Percentiles rank a stretch among this genome's conserved stretches.
phyloP scores from a whole-genome alignment of 2,888 invertebrate genomes.

The Cryptocephalus primarius region DNA sequence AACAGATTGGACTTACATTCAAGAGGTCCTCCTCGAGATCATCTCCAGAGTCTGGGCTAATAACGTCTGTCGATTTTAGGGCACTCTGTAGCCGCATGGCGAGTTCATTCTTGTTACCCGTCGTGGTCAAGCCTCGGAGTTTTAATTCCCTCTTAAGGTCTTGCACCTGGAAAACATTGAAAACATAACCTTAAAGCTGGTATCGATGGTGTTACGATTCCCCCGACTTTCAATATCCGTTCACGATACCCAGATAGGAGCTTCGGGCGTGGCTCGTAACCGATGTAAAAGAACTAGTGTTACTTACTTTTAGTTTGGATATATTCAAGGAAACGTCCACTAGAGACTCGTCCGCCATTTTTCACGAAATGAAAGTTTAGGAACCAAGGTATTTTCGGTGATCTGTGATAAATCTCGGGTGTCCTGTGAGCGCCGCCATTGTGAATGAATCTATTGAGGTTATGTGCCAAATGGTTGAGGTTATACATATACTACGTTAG shows the following conservation, averaged over 20 bases:
- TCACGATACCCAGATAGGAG: neutral
- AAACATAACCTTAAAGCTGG: constrained; percentile 15
- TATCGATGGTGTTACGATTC: too few relatives aligned
- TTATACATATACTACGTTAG: constrained; percentile 6
- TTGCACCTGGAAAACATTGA: constrained; percentile 52
- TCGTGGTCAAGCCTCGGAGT: constrained; percentile 57
- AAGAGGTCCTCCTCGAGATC: constrained; percentile 47
- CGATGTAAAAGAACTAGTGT: neutral
- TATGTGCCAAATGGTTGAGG: constrained; percentile 3
- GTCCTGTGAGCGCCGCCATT: too few relatives aligned
- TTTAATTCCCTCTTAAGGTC: constrained; percentile 77
- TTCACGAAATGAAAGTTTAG: constrained; percentile 1
- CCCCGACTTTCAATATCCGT: neutral
- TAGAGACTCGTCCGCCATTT: constrained; percentile 22
- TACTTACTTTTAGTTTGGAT: constrained; percentile 27
- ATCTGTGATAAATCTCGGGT: neutral
- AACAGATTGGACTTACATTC: constrained; percentile 32
- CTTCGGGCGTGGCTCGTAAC: neutral
- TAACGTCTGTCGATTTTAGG: constrained; percentile 31
- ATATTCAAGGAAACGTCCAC: constrained; percentile 19
- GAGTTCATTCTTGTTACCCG: constrained; percentile 76
- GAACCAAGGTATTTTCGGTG: neutral
- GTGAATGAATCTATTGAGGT: constrained; percentile 3
- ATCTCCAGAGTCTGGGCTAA: constrained; percentile 37
- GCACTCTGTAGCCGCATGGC: constrained; percentile 61